Evolutionary conservation across 2,888 invertebrate species (phyloP).

Genomic region (Steromphala cineraria): DNA sequence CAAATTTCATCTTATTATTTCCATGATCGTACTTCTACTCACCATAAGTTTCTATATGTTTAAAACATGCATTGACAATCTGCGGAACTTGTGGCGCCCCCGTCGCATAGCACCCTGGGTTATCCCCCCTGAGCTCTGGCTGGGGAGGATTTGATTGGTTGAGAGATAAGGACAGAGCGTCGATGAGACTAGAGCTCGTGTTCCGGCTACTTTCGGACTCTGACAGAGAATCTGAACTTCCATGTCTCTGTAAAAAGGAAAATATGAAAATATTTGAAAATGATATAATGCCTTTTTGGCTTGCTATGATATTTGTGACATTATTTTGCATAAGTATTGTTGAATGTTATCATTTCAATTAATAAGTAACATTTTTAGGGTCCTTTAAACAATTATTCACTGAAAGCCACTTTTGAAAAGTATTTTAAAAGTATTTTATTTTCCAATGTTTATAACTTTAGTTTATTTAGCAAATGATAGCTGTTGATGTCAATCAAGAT

Average conservation of each 20-base stretch:
- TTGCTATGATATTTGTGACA: too few relatives aligned
- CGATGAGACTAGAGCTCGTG: constrained; percentile 62
- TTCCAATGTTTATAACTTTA: too few relatives aligned
- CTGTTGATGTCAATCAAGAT: too few relatives aligned
- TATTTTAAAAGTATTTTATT: too few relatives aligned
- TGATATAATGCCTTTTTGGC: too few relatives aligned
- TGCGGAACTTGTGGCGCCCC: constrained; percentile 81
- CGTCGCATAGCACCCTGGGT: constrained; percentile 44
- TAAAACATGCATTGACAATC: constrained; percentile 87
- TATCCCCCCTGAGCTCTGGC: constrained; percentile 41
- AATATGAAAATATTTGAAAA: background rate
- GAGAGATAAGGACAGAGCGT: constrained; percentile 65
- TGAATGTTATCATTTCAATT: too few relatives aligned
- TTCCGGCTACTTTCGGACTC: constrained; percentile 67
- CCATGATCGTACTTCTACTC: constrained; percentile 26
- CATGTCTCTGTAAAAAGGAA: constrained; percentile 61
- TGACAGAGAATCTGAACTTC: constrained; percentile 68
- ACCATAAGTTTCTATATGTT: constrained; percentile 88
- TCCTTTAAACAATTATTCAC: too few relatives aligned
- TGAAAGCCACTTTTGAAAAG: too few relatives aligned
- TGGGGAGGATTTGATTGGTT: constrained; percentile 55
- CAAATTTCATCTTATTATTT: too few relatives aligned
- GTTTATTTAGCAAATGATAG: too few relatives aligned
- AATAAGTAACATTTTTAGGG: too few relatives aligned
- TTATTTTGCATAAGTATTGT: too few relatives aligned